Evolutionary conservation across 2,888 invertebrate genomes (phyloP).

Genomic region (Metalampra italica): DNA sequence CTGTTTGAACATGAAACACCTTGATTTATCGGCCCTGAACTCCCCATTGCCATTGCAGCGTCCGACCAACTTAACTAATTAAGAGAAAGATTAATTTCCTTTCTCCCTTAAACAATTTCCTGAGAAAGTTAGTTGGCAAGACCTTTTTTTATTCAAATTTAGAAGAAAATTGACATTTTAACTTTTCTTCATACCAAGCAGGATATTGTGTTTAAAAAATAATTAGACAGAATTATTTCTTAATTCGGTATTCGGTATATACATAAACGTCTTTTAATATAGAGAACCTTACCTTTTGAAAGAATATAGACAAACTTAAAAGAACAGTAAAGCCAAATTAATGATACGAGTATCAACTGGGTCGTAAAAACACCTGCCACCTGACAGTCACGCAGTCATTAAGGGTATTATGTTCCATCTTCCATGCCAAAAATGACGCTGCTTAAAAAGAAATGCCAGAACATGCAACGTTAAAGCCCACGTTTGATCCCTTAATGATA

Average conservation of each 20-base stretch:
- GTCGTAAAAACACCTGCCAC: too few relatives aligned
- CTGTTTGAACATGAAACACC: slow-evolving; percentile 56
- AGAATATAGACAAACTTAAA: too few relatives aligned
- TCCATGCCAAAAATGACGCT: not conserved
- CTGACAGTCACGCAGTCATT: too few relatives aligned
- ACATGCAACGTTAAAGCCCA: slow-evolving; percentile 31
- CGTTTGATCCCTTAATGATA: slow-evolving; percentile 48
- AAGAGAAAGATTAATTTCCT: slow-evolving; percentile 75
- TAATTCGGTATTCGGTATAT: too few relatives aligned
- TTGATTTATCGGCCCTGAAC: slow-evolving; percentile 73
- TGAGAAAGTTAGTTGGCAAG: slow-evolving; percentile 49
- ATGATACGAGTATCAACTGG: too few relatives aligned
- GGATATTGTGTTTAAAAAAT: too few relatives aligned
- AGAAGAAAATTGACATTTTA: slow-evolving; percentile 20
- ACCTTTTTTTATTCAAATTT: slow-evolving; percentile 30
- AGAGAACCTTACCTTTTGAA: too few relatives aligned
- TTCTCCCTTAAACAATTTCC: slow-evolving; percentile 62
- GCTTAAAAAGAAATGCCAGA: slow-evolving; percentile 17
- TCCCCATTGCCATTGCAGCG: slow-evolving; percentile 48
- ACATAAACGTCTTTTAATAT: too few relatives aligned
- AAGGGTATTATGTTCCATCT: too few relatives aligned
- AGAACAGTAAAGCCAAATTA: too few relatives aligned
- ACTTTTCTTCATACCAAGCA: too few relatives aligned
- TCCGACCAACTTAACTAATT: slow-evolving; percentile 75
- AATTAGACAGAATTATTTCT: too few relatives aligned